These are phyloP conservation scores for Malthinus flaveolus DNA, from an alignment of 2,888 invertebrate genomes.

Conservation along the genomic window DNA sequence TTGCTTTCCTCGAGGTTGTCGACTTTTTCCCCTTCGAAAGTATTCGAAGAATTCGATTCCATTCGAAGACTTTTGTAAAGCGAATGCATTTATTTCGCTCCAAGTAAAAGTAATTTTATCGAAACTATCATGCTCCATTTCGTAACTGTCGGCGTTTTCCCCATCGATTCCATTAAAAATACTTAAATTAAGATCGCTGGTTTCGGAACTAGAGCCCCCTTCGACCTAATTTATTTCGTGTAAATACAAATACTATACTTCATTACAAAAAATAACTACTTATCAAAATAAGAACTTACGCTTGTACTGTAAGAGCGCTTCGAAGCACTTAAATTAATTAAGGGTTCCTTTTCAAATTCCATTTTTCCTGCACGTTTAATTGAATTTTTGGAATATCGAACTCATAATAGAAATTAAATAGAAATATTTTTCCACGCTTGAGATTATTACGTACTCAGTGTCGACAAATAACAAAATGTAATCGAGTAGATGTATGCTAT, in stretches of 20 bases:
- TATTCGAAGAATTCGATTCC: slow-evolving; percentile 2
- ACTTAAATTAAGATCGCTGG: background rate
- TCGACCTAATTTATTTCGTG: background rate
- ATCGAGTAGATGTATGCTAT: background rate
- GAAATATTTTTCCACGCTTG: background rate
- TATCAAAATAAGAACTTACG: no score
- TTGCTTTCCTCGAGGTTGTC: slow-evolving; percentile 63
- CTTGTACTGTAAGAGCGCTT: no score
- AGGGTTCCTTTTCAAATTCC: no score
- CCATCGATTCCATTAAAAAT: background rate
- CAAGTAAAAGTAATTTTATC: slow-evolving; percentile 57
- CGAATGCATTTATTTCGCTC: slow-evolving; percentile 78
- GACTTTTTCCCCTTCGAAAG: background rate
- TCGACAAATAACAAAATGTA: background rate
- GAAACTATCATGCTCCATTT: background rate
- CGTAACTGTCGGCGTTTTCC: background rate
- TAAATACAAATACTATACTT: background rate
- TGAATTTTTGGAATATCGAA: no score
- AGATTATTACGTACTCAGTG: background rate
- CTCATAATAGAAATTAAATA: no score
- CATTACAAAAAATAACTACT: background rate
- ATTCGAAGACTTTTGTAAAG: slow-evolving; percentile 55
- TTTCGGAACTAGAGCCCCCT: background rate
- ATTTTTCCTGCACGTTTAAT: no score
- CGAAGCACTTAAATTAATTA: no score